Evolutionary conservation across 2,797 vertebrate genomes (phyloP).

Genomic region (Zalophus californianus): DNA sequence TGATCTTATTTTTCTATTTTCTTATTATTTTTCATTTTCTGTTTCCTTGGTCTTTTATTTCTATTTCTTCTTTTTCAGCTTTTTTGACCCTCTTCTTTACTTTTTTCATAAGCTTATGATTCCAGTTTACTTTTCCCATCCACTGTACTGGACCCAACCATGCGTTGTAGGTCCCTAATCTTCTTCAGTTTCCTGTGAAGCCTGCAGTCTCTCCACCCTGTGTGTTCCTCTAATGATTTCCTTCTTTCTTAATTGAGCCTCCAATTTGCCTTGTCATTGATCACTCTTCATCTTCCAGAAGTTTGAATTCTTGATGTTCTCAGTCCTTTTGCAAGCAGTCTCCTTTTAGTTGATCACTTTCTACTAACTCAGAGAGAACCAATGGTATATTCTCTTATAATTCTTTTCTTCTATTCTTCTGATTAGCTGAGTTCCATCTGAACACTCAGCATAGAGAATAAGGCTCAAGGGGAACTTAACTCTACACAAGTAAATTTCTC

Average conservation of each 20-base stretch:
- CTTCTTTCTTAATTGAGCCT: slow-evolving; percentile 37
- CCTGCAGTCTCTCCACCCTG: neutral
- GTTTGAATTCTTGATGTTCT: slow-evolving; percentile 25
- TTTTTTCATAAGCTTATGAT: neutral
- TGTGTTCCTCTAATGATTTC: slow-evolving; percentile 35
- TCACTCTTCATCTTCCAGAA: slow-evolving; percentile 35
- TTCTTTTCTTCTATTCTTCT: neutral
- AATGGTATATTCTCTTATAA: neutral
- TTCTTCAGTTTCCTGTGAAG: neutral
- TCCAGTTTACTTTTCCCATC: neutral
- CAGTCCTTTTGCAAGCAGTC: neutral
- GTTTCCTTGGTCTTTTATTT: neutral
- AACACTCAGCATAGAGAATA: neutral
- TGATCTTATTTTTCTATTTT: neutral
- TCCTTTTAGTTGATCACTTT: neutral
- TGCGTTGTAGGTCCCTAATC: neutral
- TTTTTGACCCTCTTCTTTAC: neutral
- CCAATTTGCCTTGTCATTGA: neutral
- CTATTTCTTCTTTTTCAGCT: neutral
- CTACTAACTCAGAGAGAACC: neutral
- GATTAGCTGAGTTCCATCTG: neutral
- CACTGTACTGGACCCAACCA: neutral
- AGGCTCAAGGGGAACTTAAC: neutral
- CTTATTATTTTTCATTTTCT: neutral
- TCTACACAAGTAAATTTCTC: neutral